These are phyloP conservation scores for Chironomus tepperi DNA, from an alignment of 1,140 invertebrate species.

Conservation along the genomic window DNA sequence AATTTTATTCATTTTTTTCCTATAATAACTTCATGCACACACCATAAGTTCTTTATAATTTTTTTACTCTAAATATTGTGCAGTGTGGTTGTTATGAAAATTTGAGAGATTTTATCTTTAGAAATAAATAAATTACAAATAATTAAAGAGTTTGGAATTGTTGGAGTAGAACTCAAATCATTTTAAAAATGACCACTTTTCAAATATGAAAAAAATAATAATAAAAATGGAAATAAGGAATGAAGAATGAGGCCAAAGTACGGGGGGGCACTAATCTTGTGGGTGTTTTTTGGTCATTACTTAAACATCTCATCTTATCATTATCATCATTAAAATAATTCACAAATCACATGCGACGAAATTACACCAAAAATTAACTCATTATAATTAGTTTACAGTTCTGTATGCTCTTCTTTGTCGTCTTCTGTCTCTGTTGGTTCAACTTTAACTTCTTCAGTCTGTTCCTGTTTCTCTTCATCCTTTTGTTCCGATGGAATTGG, in stretches of 20 bases:
- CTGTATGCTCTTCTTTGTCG: slow-evolving; percentile 30
- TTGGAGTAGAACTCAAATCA: not conserved
- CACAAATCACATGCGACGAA: not conserved
- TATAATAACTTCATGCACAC: not conserved
- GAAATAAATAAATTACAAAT: not conserved
- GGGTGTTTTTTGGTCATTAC: not conserved
- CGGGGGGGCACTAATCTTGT: not conserved
- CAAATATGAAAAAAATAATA: not conserved
- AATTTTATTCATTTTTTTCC: not conserved
- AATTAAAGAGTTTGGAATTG: not conserved
- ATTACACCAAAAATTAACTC: too few species aligned
- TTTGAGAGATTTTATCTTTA: not conserved
- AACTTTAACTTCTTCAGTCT: slow-evolving; percentile 27
- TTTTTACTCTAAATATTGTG: not conserved
- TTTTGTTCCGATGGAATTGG: slow-evolving; percentile 27
- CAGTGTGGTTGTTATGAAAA: not conserved
- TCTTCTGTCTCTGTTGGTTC: slow-evolving; percentile 25
- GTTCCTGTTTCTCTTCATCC: slow-evolving; percentile 28
- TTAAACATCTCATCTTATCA: not conserved
- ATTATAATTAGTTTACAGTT: slow-evolving; percentile 25
- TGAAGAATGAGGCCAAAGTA: too few species aligned
- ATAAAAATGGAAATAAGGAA: not conserved
- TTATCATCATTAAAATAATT: not conserved
- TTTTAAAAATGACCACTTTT: not conserved
- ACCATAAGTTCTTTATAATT: not conserved